These are phyloP conservation scores for Ochropleura leucogaster DNA, from an alignment of 2,888 invertebrate species.

Conservation along the genomic window DNA sequence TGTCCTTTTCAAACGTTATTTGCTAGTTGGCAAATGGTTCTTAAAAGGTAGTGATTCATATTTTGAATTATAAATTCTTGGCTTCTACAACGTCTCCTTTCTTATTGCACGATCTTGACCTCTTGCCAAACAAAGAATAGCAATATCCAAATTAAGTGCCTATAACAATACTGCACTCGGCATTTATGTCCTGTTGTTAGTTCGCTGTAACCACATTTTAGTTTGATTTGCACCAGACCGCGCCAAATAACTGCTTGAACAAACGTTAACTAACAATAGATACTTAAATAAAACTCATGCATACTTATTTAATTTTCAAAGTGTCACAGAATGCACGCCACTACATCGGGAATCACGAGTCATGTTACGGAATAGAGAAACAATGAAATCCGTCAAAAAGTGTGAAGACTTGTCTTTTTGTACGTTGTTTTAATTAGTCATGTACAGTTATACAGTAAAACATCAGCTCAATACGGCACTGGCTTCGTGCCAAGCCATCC, in stretches of 20 bases:
- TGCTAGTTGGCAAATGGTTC: background rate
- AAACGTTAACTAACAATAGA: constrained; percentile 44
- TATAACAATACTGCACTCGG: constrained; percentile 35
- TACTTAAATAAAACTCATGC: constrained; percentile 34
- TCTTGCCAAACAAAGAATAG: constrained; percentile 32
- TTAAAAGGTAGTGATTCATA: constrained; percentile 10
- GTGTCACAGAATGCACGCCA: constrained; percentile 24
- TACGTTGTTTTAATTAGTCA: constrained; percentile 45
- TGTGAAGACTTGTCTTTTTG: constrained; percentile 7
- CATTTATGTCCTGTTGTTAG: constrained; percentile 24
- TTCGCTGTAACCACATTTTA: constrained; percentile 32
- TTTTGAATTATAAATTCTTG: constrained; percentile 21
- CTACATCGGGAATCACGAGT: constrained; percentile 16
- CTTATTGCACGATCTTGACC: constrained; percentile 16
- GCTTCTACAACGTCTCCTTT: constrained; percentile 5
- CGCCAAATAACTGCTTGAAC: constrained; percentile 35
- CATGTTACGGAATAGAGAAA: constrained; percentile 13
- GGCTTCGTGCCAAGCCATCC: constrained; percentile 65
- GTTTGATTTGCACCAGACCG: constrained; percentile 39
- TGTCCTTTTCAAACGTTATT: background rate
- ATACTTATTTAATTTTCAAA: constrained; percentile 39
- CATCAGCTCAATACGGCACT: constrained; percentile 45
- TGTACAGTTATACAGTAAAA: constrained; percentile 23
- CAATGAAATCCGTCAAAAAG: constrained; percentile 17
- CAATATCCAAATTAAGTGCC: constrained; percentile 18